A percentile compares a stretch with the other conserved stretches of the same genome.
phyloP scores from a whole-genome alignment of 2,113 vertebrate species.

The Actenoides hombroni region DNA sequence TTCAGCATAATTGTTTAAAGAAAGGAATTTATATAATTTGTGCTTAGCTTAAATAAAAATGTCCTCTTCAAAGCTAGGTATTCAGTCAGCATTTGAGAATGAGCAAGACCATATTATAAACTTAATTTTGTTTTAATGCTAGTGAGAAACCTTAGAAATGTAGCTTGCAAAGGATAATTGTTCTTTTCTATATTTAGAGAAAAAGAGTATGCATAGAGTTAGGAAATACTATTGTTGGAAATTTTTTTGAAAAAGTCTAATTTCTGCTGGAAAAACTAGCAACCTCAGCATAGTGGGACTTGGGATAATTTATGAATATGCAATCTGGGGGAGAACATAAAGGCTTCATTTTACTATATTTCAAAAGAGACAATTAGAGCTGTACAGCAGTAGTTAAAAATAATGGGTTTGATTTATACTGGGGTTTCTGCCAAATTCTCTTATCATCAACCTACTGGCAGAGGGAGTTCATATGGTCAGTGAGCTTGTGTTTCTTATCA shows the following conservation, averaged over 20 bases:
- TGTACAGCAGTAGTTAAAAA: not conserved
- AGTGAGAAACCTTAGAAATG: not conserved
- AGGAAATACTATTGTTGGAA: not conserved
- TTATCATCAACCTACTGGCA: not conserved
- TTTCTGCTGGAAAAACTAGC: not conserved
- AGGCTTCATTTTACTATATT: not conserved
- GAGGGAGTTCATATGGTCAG: not conserved
- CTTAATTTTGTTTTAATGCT: not conserved
- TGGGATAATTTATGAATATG: not conserved
- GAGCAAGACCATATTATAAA: not conserved
- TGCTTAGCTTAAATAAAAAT: not conserved
- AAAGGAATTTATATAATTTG: not conserved
- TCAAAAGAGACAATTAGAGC: not conserved
- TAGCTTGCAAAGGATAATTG: not conserved
- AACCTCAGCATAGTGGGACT: not conserved
- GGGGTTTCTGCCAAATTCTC: not conserved
- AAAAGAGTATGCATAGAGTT: not conserved
- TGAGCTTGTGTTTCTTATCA: not conserved
- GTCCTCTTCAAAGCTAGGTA: not conserved
- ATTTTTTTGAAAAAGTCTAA: not conserved
- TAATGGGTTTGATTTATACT: not conserved
- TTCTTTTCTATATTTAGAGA: not conserved
- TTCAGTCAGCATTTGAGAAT: not conserved
- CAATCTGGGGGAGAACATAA: not conserved
- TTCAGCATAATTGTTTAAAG: not conserved